phyloP scores from a whole-genome alignment of 2,797 vertebrate species.

The Manis crassicaudata region DNA sequence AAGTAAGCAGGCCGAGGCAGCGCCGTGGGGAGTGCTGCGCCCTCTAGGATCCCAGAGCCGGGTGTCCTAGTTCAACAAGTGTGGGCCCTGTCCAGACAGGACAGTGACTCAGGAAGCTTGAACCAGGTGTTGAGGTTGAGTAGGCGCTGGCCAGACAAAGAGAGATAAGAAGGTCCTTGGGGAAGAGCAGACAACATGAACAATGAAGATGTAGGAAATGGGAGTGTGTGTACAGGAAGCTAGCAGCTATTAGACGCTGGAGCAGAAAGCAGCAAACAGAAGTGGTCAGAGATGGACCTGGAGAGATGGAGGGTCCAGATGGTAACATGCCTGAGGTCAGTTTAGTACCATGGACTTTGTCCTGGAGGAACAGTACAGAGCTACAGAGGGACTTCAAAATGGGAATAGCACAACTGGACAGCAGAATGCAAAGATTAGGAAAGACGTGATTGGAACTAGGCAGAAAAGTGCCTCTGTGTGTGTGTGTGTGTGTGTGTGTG shows the following conservation, averaged over 20 bases:
- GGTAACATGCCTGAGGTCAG: not conserved
- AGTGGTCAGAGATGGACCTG: not conserved
- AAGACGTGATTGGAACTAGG: not conserved
- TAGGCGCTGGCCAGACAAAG: not conserved
- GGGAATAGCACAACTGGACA: not conserved
- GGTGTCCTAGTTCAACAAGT: not conserved
- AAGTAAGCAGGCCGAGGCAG: not conserved
- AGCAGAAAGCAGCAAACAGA: not conserved
- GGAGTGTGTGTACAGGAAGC: rapidly evolving
- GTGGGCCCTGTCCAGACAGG: not conserved
- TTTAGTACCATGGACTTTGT: not conserved
- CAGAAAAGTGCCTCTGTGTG: not conserved
- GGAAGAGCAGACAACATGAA: not conserved
- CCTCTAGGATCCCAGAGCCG: not conserved
- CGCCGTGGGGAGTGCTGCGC: rapidly evolving
- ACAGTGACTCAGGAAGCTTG: not conserved
- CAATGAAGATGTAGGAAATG: not conserved
- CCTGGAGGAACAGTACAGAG: not conserved
- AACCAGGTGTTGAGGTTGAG: not conserved
- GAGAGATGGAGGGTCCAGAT: not conserved
- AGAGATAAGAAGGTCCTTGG: not conserved
- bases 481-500: not conserved
- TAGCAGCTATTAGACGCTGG: rapidly evolving
- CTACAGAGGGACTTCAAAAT: not conserved
- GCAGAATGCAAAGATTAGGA: not conserved